Evolutionary conservation across 2,113 vertebrate species (phyloP), one percentile per base, ranked within the genome.

Genomic region (Vidua chalybeata): DNA sequence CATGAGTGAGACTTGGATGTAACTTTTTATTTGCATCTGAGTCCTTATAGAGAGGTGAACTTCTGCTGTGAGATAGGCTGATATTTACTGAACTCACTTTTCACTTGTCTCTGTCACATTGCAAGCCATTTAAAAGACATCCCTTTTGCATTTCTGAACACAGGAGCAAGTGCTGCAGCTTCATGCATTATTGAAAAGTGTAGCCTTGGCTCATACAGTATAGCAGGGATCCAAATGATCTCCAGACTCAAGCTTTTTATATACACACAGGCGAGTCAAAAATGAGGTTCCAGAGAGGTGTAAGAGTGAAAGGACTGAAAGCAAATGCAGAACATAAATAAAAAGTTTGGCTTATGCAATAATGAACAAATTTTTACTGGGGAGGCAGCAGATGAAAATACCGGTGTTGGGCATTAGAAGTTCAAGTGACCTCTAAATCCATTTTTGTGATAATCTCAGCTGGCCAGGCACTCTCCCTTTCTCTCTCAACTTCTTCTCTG

Each of bases 151-250:
- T 97, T 97, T 96, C 96, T 96, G 76, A 90, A 89, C 93, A 46
- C 73, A 96, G 30, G 68, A 96, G 87, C 11, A 69, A 95, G 59
- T 58, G 77, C 87, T 95, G 84, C 89, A 89, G 79, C 87, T 96
- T 97, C 96, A 97, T 94, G 95, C 83, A 85, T 97, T 96, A 97
- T 96, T 97, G 93, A 97, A 86, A 84, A 97, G 75, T 62, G 78
- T 95, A 96, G 79, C 68, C 81, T 93, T 35, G 7, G 68, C 77
- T 55, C 11, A 6, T 92, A 93, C 71, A 80, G 43, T 93, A 77
- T 86, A 95, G 62, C 46, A 87, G 78, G 74, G 88, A 88, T 93
- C 84, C 87, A 93, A 95, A 93, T 87, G 46, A 80, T 92, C 12
- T 1, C 48, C 81, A 89, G 84, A 46, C 37, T 22, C 46, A 48